These are phyloP conservation scores for Labeo calbasu DNA, from an alignment of 2,797 vertebrate genomes.

Conservation along the genomic window DNA sequence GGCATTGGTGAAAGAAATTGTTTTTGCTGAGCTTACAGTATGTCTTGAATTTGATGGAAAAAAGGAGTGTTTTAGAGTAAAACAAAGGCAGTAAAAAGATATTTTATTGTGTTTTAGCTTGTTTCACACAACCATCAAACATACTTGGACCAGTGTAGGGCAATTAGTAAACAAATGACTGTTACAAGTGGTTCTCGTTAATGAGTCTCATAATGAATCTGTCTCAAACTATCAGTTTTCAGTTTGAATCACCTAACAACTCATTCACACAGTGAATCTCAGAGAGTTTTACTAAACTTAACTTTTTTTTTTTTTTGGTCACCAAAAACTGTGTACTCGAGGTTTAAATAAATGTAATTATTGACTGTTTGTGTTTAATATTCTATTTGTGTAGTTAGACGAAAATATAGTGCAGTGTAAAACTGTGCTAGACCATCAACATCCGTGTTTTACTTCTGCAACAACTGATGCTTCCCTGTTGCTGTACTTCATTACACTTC, in stretches of 20 bases:
- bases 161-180: not conserved
- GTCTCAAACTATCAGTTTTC: too few species aligned
- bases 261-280: not conserved
- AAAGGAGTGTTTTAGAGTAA: not conserved
- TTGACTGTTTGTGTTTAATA: not conserved
- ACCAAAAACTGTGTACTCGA: too few species aligned
- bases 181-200: not conserved
- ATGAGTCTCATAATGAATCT: not conserved
- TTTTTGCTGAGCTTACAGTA: not conserved
- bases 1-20: not conserved
- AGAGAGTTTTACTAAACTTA: not conserved
- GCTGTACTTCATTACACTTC: not conserved
- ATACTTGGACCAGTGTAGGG: not conserved
- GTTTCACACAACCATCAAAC: not conserved
- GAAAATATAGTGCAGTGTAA: not conserved
- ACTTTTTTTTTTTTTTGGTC: too few species aligned
- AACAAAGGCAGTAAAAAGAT: not conserved
- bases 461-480: constrained; percentile 40
- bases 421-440: not conserved
- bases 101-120: not conserved
- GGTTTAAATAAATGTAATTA: not conserved
- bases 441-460: constrained; percentile 49
- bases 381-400: not conserved
- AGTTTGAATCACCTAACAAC: not conserved
- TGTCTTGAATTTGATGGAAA: not conserved